These are phyloP conservation scores for Hydriomena furcata DNA, from an alignment of 2,888 invertebrate species.

Conservation along the genomic window DNA sequence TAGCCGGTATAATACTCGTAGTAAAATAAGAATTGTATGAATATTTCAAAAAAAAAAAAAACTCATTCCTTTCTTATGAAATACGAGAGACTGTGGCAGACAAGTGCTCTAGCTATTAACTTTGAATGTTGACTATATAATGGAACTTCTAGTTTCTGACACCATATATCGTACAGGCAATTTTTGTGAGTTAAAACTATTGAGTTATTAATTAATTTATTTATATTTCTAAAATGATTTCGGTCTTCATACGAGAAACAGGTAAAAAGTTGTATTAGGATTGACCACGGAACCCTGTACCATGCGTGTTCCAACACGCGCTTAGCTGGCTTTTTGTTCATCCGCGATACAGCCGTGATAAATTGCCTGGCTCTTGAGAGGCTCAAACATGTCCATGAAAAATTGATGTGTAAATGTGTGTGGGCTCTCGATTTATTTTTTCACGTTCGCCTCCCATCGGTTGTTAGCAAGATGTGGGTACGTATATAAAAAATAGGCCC, in stretches of 20 bases:
- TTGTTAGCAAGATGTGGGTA: conserved; percentile 33
- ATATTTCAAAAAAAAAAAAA: no score
- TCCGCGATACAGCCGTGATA: conserved; percentile 65
- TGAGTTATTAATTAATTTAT: no score
- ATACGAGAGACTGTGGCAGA: no score
- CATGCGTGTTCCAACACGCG: background rate
- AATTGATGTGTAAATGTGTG: conserved; percentile 56
- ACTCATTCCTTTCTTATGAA: no score
- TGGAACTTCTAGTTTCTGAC: no score
- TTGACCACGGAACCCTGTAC: background rate
- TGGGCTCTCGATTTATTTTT: conserved; percentile 40
- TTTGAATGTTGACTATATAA: no score
- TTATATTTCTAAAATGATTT: background rate
- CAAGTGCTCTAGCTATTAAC: no score
- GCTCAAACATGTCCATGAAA: conserved; percentile 59
- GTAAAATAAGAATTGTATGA: no score
- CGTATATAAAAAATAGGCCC: conserved; percentile 17
- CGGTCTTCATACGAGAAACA: background rate
- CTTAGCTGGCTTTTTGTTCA: conserved; percentile 1
- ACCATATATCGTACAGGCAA: no score
- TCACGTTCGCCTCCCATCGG: conserved; percentile 31
- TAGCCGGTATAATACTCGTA: no score
- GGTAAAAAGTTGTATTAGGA: background rate
- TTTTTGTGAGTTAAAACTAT: no score
- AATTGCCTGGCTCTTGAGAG: conserved; percentile 57